Evolutionary conservation across 2,113 vertebrate species (phyloP), one percentile per base, ranked within the genome.

Genomic region (Lophura nycthemera): DNA sequence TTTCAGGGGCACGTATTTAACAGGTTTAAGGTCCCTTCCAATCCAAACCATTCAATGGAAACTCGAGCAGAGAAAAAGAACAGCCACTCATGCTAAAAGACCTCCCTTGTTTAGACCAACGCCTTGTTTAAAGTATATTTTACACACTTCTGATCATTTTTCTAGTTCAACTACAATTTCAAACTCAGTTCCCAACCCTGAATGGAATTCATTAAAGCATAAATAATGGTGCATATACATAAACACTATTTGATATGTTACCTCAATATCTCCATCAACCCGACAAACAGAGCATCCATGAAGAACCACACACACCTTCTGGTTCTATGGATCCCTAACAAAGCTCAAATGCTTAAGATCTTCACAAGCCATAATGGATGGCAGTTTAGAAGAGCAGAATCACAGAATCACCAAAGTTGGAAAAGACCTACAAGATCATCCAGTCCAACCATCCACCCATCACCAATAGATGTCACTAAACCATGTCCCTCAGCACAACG

Each of bases 281-380:
- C 29, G 16, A 64, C 6, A 2, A 4, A 12, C 43, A 50, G 52
- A 72, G 52, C 59, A 64, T 2, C 72, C 76, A 30, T 52, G 43
- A 50, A 63, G 60, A 40, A 9, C 14, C 69, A 25, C 3, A 5
- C 0, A 0, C 29, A 57, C 6, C 21, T 65, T 11, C 43, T 18
- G 42, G 56, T 17, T 21, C 70, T 32, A 60, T 1, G 11, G 75
- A 7, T 56, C 5, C 73, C 77, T 17, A 42, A 11, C 61, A 63
- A 38, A 63, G 61, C n/a, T 52, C 50, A 10, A 27, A 24, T 3
- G 25, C 7, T 6, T 3, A 64, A 83, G 43, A 47, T 2, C 43
- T 77, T 20, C 2, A 18, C 25, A 24, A 78, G 38, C 5, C 30
- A 20, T 11, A 82, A 18, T 3, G 52, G 34, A 6, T n/a, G 29